Percentiles rank a stretch among this genome's conserved stretches.
Evolutionary conservation across 2,113 vertebrate genomes (phyloP).

Genomic region (Toxostoma redivivum): DNA sequence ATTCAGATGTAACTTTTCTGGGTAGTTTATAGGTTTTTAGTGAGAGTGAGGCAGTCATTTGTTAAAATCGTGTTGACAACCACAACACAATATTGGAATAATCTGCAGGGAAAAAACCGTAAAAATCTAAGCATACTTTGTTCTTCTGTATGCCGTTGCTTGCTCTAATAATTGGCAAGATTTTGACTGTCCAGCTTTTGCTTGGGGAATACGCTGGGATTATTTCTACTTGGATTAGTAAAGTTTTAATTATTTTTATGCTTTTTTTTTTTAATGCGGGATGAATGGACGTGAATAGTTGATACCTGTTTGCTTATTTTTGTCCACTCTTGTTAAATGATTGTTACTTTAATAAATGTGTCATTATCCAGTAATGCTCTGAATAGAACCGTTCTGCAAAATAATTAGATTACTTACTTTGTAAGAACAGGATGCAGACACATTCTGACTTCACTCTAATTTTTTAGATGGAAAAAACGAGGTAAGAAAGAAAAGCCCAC

Average conservation of each 20-base stretch:
- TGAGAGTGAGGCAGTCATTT: neutral
- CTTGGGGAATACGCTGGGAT: neutral
- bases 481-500: neutral
- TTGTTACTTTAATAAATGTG: neutral
- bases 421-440: neutral
- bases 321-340: neutral
- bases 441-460: neutral
- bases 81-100: neutral
- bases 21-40: neutral
- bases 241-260: neutral
- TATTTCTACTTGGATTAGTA: neutral
- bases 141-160: neutral
- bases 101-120: accelerated
- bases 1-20: neutral
- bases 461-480: neutral
- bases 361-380: neutral
- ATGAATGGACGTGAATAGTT: neutral
- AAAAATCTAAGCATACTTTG: neutral
- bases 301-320: neutral
- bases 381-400: neutral
- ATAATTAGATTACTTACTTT: neutral
- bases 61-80: neutral
- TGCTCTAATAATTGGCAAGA: neutral
- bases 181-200: neutral
- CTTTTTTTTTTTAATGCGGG: neutral